Evolutionary conservation across 2,797 vertebrate genomes (phyloP).

Genomic region (Mormyrus hasselquistii): DNA sequence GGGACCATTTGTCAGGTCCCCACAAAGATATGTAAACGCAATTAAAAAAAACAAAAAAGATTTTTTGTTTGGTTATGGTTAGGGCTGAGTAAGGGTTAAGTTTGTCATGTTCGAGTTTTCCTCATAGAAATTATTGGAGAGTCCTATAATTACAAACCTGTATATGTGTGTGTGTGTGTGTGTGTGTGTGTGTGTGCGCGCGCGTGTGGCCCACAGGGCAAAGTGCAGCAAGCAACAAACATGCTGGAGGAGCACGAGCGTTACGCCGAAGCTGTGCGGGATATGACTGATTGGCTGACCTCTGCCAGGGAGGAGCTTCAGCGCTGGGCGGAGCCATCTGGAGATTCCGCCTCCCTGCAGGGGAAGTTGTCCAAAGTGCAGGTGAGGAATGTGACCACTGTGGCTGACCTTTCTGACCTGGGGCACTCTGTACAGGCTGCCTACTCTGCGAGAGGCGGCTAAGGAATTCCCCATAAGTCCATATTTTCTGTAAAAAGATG

Average conservation of each 20-base stretch:
- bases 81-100: not conserved
- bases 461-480: not conserved
- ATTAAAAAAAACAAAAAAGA: too few relatives aligned
- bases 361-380: conserved; percentile 82
- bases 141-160: not conserved
- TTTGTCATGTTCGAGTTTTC: not conserved
- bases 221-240: conserved; percentile 79
- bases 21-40: too few relatives aligned
- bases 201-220: conserved; percentile 61
- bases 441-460: not conserved
- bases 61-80: not conserved
- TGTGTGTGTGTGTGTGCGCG: not conserved
- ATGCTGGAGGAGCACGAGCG: conserved; percentile 86
- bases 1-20: too few relatives aligned
- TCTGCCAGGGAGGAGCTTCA: conserved; percentile 91
- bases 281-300: conserved; percentile 92
- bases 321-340: conserved; percentile 84
- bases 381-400: conserved; percentile 59
- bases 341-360: conserved; percentile 73
- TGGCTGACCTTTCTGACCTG: conserved; percentile 25
- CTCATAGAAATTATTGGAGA: not conserved
- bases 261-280: conserved; percentile 85
- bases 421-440: conserved; percentile 21
- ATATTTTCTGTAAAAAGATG: not conserved
- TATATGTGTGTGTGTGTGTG: not conserved